Evolutionary conservation across 2,797 vertebrate genomes (phyloP).

Genomic region (Semaprochilodus insignis): DNA sequence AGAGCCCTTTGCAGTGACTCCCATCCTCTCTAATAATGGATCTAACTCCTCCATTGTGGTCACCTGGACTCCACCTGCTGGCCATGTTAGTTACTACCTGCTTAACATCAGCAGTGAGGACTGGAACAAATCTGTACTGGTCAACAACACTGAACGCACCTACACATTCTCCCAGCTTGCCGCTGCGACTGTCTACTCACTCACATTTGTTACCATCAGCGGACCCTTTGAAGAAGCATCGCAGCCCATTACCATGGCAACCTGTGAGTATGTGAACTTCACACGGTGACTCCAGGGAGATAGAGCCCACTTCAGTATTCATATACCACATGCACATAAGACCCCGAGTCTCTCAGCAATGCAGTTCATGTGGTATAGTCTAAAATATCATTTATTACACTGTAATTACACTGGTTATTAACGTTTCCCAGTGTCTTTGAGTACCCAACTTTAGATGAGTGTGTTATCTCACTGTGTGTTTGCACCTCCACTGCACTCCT

Average conservation of each 20-base stretch:
- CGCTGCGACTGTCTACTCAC: conserved; percentile 65
- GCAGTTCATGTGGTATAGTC: no score
- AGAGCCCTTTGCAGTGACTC: conserved; percentile 31
- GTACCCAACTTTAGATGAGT: no score
- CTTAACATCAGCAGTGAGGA: conserved; percentile 48
- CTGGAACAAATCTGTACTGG: neutral
- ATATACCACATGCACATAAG: neutral
- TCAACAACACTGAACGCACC: neutral
- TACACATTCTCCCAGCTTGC: conserved; percentile 56
- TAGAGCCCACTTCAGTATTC: neutral
- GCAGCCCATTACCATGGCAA: conserved; percentile 61
- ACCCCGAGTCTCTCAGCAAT: no score
- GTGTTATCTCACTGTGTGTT: no score
- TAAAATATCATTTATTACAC: no score
- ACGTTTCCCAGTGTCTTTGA: no score
- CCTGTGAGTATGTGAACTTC: conserved; percentile 71
- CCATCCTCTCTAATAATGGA: conserved; percentile 29
- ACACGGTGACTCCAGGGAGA: neutral
- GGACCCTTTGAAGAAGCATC: conserved; percentile 66
- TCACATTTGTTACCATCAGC: conserved; percentile 61
- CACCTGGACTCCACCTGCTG: conserved; percentile 34
- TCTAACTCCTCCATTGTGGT: conserved; percentile 52
- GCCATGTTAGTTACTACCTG: conserved; percentile 33
- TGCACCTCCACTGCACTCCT: no score
- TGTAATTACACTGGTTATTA: no score